A percentile compares a stretch with the other conserved stretches of the same genome.
Evolutionary conservation across 2,113 vertebrate species (phyloP).

Genomic region (Microcebus lehilahytsara): DNA sequence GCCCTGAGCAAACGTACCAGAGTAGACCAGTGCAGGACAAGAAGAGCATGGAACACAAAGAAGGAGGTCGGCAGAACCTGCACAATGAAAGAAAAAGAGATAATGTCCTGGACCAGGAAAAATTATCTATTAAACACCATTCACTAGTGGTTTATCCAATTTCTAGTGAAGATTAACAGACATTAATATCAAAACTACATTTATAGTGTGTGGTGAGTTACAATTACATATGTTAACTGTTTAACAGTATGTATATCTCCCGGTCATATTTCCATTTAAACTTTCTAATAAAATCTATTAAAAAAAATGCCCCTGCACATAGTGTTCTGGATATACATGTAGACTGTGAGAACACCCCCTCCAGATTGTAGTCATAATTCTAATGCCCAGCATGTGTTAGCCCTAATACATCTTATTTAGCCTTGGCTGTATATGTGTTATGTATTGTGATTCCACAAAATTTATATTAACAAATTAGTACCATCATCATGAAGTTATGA

Average conservation of each 20-base stretch:
- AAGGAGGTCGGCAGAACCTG: constrained; percentile 72
- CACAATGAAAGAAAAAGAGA: constrained; percentile 30
- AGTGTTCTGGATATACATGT: neutral
- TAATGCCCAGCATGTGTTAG: neutral
- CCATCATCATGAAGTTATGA: neutral
- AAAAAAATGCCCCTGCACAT: neutral
- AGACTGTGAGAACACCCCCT: neutral
- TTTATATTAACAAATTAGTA: neutral
- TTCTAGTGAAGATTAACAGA: neutral
- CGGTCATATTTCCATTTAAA: neutral
- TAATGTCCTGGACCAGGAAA: neutral
- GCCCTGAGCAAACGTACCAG: constrained; percentile 68
- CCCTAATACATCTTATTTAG: neutral
- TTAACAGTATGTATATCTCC: neutral
- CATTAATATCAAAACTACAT: neutral
- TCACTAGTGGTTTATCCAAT: neutral
- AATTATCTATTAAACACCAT: neutral
- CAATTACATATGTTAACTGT: neutral
- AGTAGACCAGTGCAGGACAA: constrained; percentile 73
- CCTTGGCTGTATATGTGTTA: neutral
- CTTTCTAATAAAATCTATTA: neutral
- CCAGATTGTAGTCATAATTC: neutral
- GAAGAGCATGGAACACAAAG: constrained; percentile 75
- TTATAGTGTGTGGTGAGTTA: neutral
- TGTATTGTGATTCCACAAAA: neutral